Evolutionary conservation across 2,113 vertebrate genomes (phyloP), one percentile per base, ranked within the genome.

Genomic region (Misgurnus mizolepis): DNA sequence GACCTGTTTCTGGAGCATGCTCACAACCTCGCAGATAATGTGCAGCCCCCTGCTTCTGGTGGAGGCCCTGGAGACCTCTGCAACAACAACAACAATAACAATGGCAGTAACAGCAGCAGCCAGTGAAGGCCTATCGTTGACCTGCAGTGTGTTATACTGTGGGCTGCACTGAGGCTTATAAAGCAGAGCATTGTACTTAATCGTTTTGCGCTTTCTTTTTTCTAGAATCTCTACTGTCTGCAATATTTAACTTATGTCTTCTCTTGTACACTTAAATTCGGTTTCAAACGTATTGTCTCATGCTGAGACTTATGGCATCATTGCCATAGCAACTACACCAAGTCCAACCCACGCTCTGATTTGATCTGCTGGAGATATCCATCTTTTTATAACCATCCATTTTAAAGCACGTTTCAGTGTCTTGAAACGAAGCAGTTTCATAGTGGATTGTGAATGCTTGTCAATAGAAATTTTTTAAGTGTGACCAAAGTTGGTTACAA

Each of bases 1-100:
- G 98, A 99, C 91, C 93, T 99, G 84, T 99, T 99, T 91, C 95
- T 99, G 15, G 98, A 99, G 90, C 97, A 99, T 0, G 98, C 97
- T 0, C 98, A 99, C 91, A 98, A 94, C 86, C 94, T 99, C 62
- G 95, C 97, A 70, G 97, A 99, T 91, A 97, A 94, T 45, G 95
- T 95, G 76, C 96, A 95, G 14, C 92, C 97, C 8, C 87, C 93
- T 27, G 83, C 91, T 72, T 90, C 90, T 43, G 86, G 65, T 0
- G 88, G 89, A 2, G 88, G 91, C 0, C 17, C 94, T 0, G 89
- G 89, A 83, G 85, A 80, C 71, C 76, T 84, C 67, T 76, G 79
- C 78, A 86, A 83, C 56, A 84, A 60, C 67, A 83, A 84, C 22
- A 83, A 69, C 74, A 84, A 76, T 80, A 73, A 77, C 49, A 49